Evolutionary conservation across 2,113 vertebrate species (phyloP).

Genomic region (Larimichthys polyactis): DNA sequence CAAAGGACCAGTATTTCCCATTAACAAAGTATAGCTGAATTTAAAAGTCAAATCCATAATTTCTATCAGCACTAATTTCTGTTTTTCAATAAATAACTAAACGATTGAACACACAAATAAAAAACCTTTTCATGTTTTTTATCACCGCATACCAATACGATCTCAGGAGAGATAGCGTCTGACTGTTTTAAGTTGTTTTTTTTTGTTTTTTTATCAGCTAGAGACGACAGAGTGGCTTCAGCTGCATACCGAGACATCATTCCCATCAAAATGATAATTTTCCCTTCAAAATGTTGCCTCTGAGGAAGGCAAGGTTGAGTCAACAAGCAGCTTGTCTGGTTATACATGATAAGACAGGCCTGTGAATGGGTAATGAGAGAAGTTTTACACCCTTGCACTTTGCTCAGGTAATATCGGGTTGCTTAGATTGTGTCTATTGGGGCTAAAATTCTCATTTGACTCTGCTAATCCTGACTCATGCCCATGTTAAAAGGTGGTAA

Average conservation of each 20-base stretch:
- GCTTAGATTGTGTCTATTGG: conserved; percentile 33
- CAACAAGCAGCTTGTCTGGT: conserved; percentile 77
- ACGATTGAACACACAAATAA: conserved; percentile 33
- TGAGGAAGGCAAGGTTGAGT: conserved; percentile 72
- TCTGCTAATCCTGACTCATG: conserved; percentile 40
- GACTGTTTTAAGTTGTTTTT: conserved; percentile 43
- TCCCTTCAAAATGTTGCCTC: conserved; percentile 66
- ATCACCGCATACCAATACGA: conserved; percentile 46
- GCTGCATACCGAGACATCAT: conserved; percentile 64
- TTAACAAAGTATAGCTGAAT: conserved; percentile 4
- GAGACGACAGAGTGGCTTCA: conserved; percentile 53
- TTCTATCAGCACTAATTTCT: conserved; percentile 27
- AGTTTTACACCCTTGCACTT: conserved; percentile 59
- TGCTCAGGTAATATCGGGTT: conserved; percentile 50
- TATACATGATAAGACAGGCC: conserved; percentile 70
- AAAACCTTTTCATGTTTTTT: conserved; percentile 37
- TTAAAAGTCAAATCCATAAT: conserved; percentile 53
- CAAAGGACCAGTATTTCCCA: not conserved
- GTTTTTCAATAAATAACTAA: conserved; percentile 49
- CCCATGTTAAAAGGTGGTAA: conserved; percentile 24
- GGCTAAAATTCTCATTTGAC: conserved; percentile 37
- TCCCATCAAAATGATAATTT: conserved; percentile 78
- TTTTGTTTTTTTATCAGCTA: conserved; percentile 59
- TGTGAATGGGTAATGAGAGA: conserved; percentile 67
- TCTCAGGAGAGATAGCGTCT: conserved; percentile 53